Conservation (phyloP, 2,888 invertebrate species). For the Alviniconcha strummeri region DNA sequence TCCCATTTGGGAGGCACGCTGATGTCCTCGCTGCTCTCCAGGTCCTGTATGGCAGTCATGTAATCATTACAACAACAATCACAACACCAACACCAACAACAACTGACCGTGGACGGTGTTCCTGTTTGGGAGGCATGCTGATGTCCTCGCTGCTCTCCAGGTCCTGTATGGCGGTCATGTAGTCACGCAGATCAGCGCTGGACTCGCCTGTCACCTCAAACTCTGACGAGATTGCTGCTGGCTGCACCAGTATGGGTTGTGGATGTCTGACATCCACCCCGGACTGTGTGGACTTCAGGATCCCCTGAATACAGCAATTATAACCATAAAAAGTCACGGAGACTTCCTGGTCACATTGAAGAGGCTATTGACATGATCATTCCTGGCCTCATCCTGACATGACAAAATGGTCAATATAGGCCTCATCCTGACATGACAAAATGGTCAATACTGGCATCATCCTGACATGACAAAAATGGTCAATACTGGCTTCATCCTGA, state of each 20-base stretch:
- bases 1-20: neutral
- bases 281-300: conserved; percentile 35
- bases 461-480: too few species aligned
- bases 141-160: conserved; percentile 32
- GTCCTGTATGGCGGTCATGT: conserved; percentile 35
- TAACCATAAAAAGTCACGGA: neutral
- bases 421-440: too few species aligned
- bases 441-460: too few species aligned
- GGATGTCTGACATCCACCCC: conserved; percentile 10
- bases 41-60: conserved; percentile 33
- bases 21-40: conserved; percentile 31
- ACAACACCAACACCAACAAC: neutral
- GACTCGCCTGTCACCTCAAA: conserved; percentile 33
- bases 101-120: neutral
- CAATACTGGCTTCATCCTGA: too few species aligned
- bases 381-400: too few species aligned
- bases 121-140: neutral
- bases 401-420: too few species aligned
- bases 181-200: conserved; percentile 37
- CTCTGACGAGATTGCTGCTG: conserved; percentile 20
- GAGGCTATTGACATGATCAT: too few species aligned
- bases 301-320: conserved; percentile 22
- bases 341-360: neutral
- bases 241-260: conserved; percentile 1
- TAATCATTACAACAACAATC: conserved; percentile 23